Conservation (phyloP, 2,888 invertebrate species). For the Frankliniella fusca region DNA sequence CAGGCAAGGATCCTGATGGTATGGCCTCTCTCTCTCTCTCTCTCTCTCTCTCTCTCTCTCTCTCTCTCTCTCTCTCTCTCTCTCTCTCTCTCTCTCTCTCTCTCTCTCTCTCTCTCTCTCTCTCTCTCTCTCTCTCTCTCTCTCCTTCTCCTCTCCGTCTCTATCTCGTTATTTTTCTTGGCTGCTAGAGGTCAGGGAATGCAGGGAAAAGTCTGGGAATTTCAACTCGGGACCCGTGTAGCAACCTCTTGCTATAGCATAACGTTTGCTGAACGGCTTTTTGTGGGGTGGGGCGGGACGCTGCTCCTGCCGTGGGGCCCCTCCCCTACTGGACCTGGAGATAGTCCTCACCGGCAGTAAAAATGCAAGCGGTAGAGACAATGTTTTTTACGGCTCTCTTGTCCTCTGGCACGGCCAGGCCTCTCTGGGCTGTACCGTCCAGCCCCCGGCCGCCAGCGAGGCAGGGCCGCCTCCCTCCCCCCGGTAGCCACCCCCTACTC, state of each 20-base stretch:
- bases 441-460: too few species aligned
- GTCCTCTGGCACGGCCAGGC: neutral
- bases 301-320: too few species aligned
- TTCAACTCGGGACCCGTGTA: too few species aligned
- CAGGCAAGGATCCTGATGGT: neutral
- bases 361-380: slow-evolving; percentile 24
- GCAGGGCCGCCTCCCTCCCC: too few species aligned
- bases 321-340: neutral
- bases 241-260: too few species aligned
- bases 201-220: too few species aligned
- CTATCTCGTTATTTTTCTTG: neutral
- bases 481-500: too few species aligned
- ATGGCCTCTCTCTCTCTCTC: neutral
- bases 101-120: slow-evolving; percentile 13
- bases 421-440: neutral
- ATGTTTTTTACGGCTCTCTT: slow-evolving; percentile 5
- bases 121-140: neutral
- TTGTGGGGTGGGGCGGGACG: too few species aligned
- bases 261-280: too few species aligned
- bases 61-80: slow-evolving; percentile 27
- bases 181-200: too few species aligned
- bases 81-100: slow-evolving; percentile 25
- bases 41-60: slow-evolving; percentile 24
- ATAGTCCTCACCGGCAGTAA: neutral
- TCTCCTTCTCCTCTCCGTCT: slow-evolving; percentile 3